Conservation (phyloP, 2,797 vertebrate genomes). For the Meriones psammophilus region DNA sequence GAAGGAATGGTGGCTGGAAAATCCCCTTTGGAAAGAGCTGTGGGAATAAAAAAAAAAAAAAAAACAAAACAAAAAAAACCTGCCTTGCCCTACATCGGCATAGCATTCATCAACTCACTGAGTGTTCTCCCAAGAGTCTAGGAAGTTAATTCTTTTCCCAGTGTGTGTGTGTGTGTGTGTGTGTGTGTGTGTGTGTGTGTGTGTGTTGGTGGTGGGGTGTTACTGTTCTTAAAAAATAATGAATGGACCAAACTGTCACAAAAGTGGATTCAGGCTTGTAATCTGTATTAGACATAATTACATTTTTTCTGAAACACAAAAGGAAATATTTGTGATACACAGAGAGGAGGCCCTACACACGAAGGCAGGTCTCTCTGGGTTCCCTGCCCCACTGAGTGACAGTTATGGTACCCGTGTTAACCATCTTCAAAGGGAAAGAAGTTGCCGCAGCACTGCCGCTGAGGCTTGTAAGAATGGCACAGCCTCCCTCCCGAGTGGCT, state of each 20-base stretch:
- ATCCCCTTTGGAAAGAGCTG: neutral
- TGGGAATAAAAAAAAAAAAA: neutral
- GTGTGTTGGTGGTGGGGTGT: slow-evolving; percentile 6
- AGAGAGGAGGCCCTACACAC: slow-evolving; percentile 80
- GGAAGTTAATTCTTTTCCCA: slow-evolving; percentile 76
- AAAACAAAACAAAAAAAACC: neutral
- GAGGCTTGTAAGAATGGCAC: slow-evolving; percentile 84
- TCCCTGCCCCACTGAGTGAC: slow-evolving; percentile 87
- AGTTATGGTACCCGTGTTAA: slow-evolving; percentile 87
- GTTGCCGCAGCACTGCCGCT: slow-evolving; percentile 83
- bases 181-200: no score
- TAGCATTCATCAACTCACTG: no score
- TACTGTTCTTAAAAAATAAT: slow-evolving; percentile 78
- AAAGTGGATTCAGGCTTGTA: slow-evolving; percentile 83
- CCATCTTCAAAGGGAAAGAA: slow-evolving; percentile 86
- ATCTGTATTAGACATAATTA: slow-evolving; percentile 86
- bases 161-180: no score
- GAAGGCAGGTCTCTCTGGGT: slow-evolving; percentile 87
- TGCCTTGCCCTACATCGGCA: neutral
- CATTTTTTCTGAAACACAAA: slow-evolving; percentile 88
- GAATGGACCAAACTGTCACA: slow-evolving; percentile 77
- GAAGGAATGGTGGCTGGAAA: neutral
- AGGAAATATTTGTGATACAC: slow-evolving; percentile 86
- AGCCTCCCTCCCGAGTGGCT: slow-evolving; percentile 25
- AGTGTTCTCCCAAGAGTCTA: slow-evolving; percentile 48